phyloP scores from a whole-genome alignment of 2,888 invertebrate species.

The Lottia scabra region DNA sequence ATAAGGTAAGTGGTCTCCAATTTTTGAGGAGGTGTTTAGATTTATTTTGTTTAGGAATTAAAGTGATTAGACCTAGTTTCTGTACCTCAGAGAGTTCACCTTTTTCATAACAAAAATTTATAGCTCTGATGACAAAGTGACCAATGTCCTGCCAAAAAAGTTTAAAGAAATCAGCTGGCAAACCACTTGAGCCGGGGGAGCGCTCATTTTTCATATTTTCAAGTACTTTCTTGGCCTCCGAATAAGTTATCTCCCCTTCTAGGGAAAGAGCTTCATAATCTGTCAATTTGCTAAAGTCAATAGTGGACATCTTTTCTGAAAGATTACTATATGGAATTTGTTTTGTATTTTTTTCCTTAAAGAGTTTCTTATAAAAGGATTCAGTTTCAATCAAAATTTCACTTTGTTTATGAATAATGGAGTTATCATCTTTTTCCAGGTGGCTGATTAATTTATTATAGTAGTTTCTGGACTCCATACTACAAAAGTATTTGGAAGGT shows the following conservation, averaged over 20 bases:
- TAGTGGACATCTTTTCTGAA: too few relatives aligned
- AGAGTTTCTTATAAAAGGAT: too few relatives aligned
- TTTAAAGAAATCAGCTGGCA: slow-evolving; percentile 3
- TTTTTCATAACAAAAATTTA: neutral
- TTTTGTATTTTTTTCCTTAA: too few relatives aligned
- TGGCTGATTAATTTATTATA: slow-evolving; percentile 7
- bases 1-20: slow-evolving; percentile 21
- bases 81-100: slow-evolving; percentile 11
- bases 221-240: neutral
- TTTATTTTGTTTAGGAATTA: slow-evolving; percentile 24
- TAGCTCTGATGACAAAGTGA: too few relatives aligned
- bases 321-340: too few relatives aligned
- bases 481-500: slow-evolving; percentile 20
- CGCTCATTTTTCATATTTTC: slow-evolving; percentile 21
- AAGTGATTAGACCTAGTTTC: slow-evolving; percentile 22
- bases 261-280: neutral
- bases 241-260: neutral
- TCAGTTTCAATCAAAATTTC: neutral
- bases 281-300: too few relatives aligned
- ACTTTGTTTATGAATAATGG: slow-evolving; percentile 1
- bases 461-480: slow-evolving; percentile 10
- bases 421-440: neutral
- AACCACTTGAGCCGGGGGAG: slow-evolving; percentile 19
- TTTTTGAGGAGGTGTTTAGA: slow-evolving; percentile 17
- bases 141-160: too few relatives aligned